Percentiles rank a stretch among this genome's conserved stretches.
Conservation (phyloP, 2,797 vertebrate genomes). For the Sparidentex hasta region DNA sequence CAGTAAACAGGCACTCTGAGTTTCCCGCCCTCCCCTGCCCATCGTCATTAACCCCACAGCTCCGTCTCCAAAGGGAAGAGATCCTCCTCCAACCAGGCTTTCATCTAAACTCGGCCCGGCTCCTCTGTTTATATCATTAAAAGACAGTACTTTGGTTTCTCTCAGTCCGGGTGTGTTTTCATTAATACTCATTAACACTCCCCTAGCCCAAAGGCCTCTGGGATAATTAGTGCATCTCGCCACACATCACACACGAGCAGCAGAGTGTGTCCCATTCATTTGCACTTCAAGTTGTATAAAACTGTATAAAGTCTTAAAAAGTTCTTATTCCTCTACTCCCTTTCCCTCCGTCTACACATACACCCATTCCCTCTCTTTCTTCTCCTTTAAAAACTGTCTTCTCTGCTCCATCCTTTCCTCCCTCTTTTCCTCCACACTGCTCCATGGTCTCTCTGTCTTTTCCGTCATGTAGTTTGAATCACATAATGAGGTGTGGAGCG, state of each 20-base stretch:
- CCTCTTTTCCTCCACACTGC: not conserved
- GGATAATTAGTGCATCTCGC: slow-evolving; percentile 67
- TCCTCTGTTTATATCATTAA: slow-evolving; percentile 73
- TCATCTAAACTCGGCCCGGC: slow-evolving; percentile 59
- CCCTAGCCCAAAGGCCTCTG: slow-evolving; percentile 58
- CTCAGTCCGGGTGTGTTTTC: slow-evolving; percentile 60
- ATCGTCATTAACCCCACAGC: slow-evolving; percentile 47
- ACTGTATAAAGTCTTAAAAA: slow-evolving; percentile 29
- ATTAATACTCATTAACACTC: slow-evolving; percentile 77
- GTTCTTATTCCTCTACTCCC: not conserved
- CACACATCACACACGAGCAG: slow-evolving; percentile 56
- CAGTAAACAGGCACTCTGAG: slow-evolving; percentile 39
- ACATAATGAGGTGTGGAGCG: slow-evolving; percentile 69
- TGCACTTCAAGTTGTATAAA: slow-evolving; percentile 43
- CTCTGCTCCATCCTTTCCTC: not conserved
- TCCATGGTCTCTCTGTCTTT: slow-evolving; percentile 27
- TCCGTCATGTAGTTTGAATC: slow-evolving; percentile 44
- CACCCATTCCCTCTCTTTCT: not conserved
- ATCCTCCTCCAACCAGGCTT: slow-evolving; percentile 55
- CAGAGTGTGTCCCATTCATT: slow-evolving; percentile 38
- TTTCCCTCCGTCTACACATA: not conserved
- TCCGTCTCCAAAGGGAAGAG: slow-evolving; percentile 34
- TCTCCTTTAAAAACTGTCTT: not conserved
- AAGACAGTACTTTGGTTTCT: slow-evolving; percentile 57
- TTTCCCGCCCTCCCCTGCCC: slow-evolving; percentile 40